A percentile compares a stretch with the other conserved stretches of the same genome.
Evolutionary conservation across 2,113 vertebrate species (phyloP).

Genomic region (Labeo catla): DNA sequence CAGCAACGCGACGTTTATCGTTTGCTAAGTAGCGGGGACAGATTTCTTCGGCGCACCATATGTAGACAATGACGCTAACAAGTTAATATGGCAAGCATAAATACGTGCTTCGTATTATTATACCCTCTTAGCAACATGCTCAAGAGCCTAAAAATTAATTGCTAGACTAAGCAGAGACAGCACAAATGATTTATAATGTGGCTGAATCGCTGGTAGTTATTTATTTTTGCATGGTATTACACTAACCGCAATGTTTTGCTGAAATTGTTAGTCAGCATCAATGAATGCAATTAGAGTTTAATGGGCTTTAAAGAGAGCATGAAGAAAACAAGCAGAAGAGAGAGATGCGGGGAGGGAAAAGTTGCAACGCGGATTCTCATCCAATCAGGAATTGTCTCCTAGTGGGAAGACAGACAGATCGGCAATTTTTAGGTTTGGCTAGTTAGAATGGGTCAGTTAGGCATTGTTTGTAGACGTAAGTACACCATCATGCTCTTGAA

Average conservation of each 20-base stretch:
- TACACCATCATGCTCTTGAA: not conserved
- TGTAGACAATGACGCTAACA: conserved; percentile 61
- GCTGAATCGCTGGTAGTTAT: conserved; percentile 66
- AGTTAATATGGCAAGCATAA: conserved; percentile 66
- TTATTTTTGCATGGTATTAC: conserved; percentile 67
- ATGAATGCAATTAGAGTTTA: conserved; percentile 70
- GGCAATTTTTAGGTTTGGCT: not conserved
- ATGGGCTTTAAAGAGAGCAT: conserved; percentile 67
- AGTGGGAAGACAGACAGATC: not conserved
- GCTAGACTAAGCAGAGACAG: conserved; percentile 68
- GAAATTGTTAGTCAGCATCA: conserved; percentile 67
- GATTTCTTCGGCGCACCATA: conserved; percentile 57
- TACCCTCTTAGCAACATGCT: conserved; percentile 64
- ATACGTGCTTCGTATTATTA: conserved; percentile 66
- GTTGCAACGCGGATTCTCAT: conserved; percentile 10
- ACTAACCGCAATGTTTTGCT: conserved; percentile 60
- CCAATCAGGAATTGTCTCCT: conserved; percentile 21
- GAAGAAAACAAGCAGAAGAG: conserved; percentile 41
- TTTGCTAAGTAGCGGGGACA: conserved; percentile 62
- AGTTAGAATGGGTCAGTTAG: not conserved
- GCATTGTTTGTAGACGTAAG: not conserved
- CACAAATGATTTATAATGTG: conserved; percentile 67
- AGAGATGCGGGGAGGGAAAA: conserved; percentile 27
- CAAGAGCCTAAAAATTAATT: conserved; percentile 67
- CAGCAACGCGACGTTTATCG: conserved; percentile 59